Base-by-base conservation (phyloP, 2,888 invertebrate genomes). In the Zhengitettix transpicula region DNA sequence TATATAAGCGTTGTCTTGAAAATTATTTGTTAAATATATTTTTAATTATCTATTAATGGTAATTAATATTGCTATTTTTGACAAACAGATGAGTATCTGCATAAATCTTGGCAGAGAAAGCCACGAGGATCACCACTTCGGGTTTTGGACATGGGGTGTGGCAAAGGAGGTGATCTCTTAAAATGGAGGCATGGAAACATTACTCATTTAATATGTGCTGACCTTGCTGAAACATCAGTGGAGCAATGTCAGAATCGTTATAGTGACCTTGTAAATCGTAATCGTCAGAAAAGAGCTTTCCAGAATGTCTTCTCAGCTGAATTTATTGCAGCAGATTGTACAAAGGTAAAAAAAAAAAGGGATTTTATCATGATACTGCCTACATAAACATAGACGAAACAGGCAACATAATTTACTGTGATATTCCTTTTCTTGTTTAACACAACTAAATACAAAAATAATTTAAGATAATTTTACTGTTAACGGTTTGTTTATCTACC, bases 151-250 rank as follows among this genome's bases (percentile, higher is more conserved):
- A 84, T 99, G 78, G 94, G 96, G 67, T 96, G 96, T 71, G 99
- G 99, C 1, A 99, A 99, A 78, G 99, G 99, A 17, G 99, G 99
- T 1, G 99, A 99, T 73, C 77, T 99, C 44, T 78, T 89, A n/a
- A 99, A 99, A 74, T 99, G 98, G 93, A 82, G 83, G 62, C 92
- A 89, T 71, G 87, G 81, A 58, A 75, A 81, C 62, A 88, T 95
- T 57, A 80, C 82, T 1, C 87, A 90, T 73, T 77, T 94, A 16
- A 84, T 95, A 60, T 93, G 92, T 74, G 87, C 89, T 55, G 96
- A 99, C 72, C 94, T 99, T 67, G 98, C 99, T 1, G 85, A 84
- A 53, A 85, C 91, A 0, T 95, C 97, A 1, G 81, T 99, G 40
- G 84, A 93, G 64, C 95, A 98, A 69, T 95, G 96, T 71, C 80